These are phyloP conservation scores for Vulpes vulpes DNA, from an alignment of 2,113 vertebrate species.

Conservation along the genomic window DNA sequence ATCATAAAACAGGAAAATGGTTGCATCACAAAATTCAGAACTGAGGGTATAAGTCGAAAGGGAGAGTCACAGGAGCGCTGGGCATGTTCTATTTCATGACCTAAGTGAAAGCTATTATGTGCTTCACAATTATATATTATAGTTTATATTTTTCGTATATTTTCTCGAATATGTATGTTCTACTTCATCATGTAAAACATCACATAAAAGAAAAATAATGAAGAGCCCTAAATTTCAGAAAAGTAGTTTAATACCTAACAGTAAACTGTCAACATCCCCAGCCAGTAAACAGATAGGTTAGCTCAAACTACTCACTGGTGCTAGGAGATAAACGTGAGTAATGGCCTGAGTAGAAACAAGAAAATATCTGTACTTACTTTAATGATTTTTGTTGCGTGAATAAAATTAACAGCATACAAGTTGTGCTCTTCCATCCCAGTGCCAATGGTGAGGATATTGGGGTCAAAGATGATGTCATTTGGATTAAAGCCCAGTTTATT, in stretches of 20 bases:
- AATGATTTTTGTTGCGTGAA: constrained; percentile 93
- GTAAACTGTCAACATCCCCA: not conserved
- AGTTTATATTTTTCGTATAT: not conserved
- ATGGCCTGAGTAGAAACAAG: not conserved
- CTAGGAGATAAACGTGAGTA: not conserved
- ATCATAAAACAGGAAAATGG: not conserved
- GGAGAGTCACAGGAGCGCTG: not conserved
- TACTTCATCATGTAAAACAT: constrained; percentile 25
- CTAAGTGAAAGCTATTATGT: not conserved
- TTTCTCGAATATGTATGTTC: not conserved
- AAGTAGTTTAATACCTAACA: not conserved
- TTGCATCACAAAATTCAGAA: not conserved
- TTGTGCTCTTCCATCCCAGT: constrained; percentile 99
- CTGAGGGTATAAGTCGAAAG: not conserved
- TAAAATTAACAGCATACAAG: constrained; percentile 94
- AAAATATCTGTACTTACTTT: constrained; percentile 90
- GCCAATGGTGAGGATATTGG: constrained; percentile 98
- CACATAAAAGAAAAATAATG: not conserved
- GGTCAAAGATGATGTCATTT: constrained; percentile 98
- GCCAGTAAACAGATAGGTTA: not conserved
- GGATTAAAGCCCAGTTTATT: constrained; percentile 92
- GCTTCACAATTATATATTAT: not conserved
- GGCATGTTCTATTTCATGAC: not conserved
- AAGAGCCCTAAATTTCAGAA: constrained; percentile 27
- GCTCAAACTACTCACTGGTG: not conserved